Evolutionary conservation across 1,140 invertebrate species (phyloP).

Genomic region (Phymorhynchus buccinoides): DNA sequence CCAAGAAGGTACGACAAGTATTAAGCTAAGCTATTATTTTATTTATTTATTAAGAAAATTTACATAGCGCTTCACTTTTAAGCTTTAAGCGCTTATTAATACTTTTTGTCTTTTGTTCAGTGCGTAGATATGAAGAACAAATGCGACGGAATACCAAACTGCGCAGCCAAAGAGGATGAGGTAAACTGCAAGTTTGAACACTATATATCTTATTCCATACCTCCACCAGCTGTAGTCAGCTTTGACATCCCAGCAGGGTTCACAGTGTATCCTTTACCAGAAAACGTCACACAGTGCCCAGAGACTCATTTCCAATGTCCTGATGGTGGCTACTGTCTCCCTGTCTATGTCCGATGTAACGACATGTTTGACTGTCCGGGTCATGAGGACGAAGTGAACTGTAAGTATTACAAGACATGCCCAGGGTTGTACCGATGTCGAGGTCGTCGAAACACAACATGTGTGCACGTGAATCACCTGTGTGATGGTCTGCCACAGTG

Average conservation of each 20-base stretch:
- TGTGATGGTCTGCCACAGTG: background rate
- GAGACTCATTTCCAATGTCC: background rate
- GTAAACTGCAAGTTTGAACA: background rate
- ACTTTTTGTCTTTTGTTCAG: background rate
- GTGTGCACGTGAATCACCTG: background rate
- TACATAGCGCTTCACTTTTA: too few species aligned
- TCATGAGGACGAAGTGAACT: slow-evolving; percentile 15
- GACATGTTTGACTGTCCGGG: slow-evolving; percentile 20
- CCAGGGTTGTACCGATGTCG: slow-evolving; percentile 37
- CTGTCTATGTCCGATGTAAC: slow-evolving; percentile 23
- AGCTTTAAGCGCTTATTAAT: too few species aligned
- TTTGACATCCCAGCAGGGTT: background rate
- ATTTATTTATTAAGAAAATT: too few species aligned
- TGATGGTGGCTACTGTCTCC: background rate
- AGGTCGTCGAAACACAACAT: background rate
- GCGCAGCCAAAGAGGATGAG: background rate
- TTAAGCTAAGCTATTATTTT: too few species aligned
- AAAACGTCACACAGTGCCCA: background rate
- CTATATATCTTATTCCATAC: background rate
- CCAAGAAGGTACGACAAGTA: too few species aligned
- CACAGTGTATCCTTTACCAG: background rate
- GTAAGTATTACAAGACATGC: slow-evolving; percentile 27
- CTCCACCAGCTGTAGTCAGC: slow-evolving; percentile 1
- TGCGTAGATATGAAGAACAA: background rate
- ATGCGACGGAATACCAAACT: background rate